Percentiles rank a stretch among this genome's conserved stretches.
phyloP scores from a whole-genome alignment of 2,113 vertebrate genomes.

The Sardina pilchardus region DNA sequence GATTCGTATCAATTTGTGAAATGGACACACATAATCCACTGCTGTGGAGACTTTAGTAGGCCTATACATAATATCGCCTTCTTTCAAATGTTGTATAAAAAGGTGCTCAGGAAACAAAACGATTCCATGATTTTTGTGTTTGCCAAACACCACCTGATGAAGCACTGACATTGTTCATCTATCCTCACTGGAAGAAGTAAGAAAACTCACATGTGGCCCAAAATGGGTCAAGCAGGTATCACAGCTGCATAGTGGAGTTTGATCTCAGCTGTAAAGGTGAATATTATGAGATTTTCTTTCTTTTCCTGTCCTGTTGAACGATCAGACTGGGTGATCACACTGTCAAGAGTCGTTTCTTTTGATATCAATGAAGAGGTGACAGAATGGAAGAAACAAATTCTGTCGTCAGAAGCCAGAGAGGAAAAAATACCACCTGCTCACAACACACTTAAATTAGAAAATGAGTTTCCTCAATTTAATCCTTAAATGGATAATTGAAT shows the following conservation, averaged over 20 bases:
- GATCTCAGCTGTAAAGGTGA: background rate
- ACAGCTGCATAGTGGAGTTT: background rate
- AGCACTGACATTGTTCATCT: too few relatives aligned
- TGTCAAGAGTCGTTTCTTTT: background rate
- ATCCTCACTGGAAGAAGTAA: too few relatives aligned
- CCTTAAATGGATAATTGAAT: background rate
- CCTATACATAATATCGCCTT: too few relatives aligned
- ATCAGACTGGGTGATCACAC: background rate
- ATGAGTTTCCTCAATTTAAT: background rate
- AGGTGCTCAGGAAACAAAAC: too few relatives aligned
- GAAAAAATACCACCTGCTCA: background rate
- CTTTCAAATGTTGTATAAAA: too few relatives aligned
- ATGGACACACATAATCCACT: too few relatives aligned
- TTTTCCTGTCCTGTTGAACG: background rate
- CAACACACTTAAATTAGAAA: background rate
- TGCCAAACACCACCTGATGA: too few relatives aligned
- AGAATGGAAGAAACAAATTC: background rate
- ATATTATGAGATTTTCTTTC: background rate
- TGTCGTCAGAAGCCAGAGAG: background rate
- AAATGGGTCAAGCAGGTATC: background rate
- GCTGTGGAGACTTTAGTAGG: too few relatives aligned
- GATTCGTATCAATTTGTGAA: too few relatives aligned
- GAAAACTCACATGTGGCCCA: background rate
- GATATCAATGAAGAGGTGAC: background rate
- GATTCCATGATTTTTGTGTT: too few relatives aligned